A percentile compares a stretch with the other conserved stretches of the same genome.
phyloP scores from a whole-genome alignment of 2,888 invertebrate genomes.

The Rhorus exstirpatorius region DNA sequence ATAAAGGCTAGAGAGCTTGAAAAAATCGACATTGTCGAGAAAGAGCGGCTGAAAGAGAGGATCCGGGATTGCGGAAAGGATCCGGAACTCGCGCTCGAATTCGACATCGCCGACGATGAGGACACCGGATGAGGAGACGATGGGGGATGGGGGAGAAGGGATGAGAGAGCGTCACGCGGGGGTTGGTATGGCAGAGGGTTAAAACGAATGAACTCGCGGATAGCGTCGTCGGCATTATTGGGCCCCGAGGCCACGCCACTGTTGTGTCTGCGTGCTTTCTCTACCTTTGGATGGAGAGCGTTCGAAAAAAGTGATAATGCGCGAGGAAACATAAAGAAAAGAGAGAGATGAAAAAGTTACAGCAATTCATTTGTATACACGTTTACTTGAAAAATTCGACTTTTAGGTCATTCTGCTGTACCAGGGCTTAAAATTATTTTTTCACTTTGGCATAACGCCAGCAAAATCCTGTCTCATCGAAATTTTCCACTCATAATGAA shows the following conservation, averaged over 20 bases:
- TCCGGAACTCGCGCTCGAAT: slow-evolving; percentile 59
- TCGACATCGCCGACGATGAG: slow-evolving; percentile 58
- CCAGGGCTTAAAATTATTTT: neutral
- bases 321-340: slow-evolving; percentile 62
- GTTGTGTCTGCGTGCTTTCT: slow-evolving; percentile 80
- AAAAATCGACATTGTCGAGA: slow-evolving; percentile 32
- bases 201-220: slow-evolving; percentile 64
- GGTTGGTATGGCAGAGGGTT: slow-evolving; percentile 57
- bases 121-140: slow-evolving; percentile 70
- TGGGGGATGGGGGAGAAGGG: slow-evolving; percentile 65
- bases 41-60: neutral
- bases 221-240: slow-evolving; percentile 81
- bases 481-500: neutral
- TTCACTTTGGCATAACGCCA: neutral
- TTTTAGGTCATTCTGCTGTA: neutral
- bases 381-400: slow-evolving; percentile 56
- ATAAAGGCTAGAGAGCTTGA: neutral
- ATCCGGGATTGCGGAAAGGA: slow-evolving; percentile 48
- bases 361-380: slow-evolving; percentile 35
- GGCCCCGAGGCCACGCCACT: slow-evolving; percentile 83
- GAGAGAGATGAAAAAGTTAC: slow-evolving; percentile 44
- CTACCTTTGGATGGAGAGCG: slow-evolving; percentile 80
- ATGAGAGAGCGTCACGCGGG: slow-evolving; percentile 41
- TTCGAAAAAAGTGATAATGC: slow-evolving; percentile 63
- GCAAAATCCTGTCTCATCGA: neutral